Percentiles rank a stretch among this genome's conserved stretches.
phyloP scores from a whole-genome alignment of 2,113 vertebrate species.

The Lepus americanus region DNA sequence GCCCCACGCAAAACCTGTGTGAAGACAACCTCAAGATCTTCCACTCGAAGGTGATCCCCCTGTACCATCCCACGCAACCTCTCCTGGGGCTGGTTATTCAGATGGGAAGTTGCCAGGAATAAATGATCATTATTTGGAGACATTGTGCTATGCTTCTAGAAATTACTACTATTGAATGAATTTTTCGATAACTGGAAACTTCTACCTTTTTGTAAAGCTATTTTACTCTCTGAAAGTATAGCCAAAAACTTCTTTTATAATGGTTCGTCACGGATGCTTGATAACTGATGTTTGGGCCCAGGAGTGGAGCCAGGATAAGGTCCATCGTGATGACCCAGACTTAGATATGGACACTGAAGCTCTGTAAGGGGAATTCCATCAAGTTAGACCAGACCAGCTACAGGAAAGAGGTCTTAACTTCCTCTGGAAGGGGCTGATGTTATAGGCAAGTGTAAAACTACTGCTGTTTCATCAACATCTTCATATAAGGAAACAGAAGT shows the following conservation, averaged over 20 bases:
- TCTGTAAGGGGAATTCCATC: conserved; percentile 39
- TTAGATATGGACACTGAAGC: conserved; percentile 42
- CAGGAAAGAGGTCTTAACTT: background rate
- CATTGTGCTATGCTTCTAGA: background rate
- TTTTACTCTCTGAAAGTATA: background rate
- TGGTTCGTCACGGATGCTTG: background rate
- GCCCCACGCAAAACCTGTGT: background rate
- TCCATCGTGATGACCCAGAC: background rate
- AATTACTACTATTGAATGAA: background rate
- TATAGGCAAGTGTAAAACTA: background rate
- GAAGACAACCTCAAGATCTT: background rate
- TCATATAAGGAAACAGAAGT: background rate
- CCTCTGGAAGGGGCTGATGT: background rate
- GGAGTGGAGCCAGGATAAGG: background rate
- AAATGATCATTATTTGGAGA: background rate
- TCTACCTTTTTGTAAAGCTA: background rate
- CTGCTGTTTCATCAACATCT: background rate
- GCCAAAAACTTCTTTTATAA: background rate
- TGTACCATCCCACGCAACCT: background rate
- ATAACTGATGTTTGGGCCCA: background rate
- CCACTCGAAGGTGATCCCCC: background rate
- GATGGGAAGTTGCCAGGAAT: background rate
- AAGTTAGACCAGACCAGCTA: background rate
- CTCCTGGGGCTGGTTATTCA: background rate
- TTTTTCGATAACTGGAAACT: background rate